phyloP scores from a whole-genome alignment of 2,888 invertebrate species.

The Buathra laborator region DNA sequence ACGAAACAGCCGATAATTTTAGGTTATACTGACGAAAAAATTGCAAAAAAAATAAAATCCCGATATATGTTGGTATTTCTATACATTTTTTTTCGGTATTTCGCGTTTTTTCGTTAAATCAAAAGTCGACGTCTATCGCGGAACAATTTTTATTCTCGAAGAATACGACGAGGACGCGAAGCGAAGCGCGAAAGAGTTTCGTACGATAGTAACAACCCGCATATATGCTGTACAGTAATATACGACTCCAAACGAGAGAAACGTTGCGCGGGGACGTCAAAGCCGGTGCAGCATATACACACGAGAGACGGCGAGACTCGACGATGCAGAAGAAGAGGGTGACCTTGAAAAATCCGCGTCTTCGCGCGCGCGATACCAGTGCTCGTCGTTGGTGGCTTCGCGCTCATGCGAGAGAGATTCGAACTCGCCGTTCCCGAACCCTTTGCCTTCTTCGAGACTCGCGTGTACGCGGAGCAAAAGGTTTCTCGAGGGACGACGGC shows the following conservation, averaged over 20 bases:
- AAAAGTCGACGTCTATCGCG: neutral
- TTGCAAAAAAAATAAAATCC: no score
- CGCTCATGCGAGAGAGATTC: conserved; percentile 20
- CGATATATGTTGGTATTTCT: neutral
- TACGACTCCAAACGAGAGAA: neutral
- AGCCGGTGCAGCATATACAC: conserved; percentile 30
- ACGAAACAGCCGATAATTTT: no score
- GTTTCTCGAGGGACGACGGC: conserved; percentile 24
- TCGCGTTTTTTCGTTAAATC: neutral
- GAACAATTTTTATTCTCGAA: neutral
- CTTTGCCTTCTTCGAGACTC: conserved; percentile 2
- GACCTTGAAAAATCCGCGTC: conserved; percentile 76
- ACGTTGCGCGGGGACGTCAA: conserved; percentile 28
- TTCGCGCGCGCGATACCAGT: conserved; percentile 57
- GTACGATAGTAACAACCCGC: neutral
- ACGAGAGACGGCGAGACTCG: conserved; percentile 45
- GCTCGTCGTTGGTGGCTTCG: conserved; percentile 27
- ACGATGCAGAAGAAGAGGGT: conserved; percentile 72
- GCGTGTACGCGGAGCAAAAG: conserved; percentile 19
- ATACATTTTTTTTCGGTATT: neutral
- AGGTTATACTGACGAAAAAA: neutral
- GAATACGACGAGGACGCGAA: conserved; percentile 21
- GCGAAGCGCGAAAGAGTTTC: neutral
- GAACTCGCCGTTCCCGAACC: conserved; percentile 11
- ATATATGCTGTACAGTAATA: conserved; percentile 1